A percentile compares a stretch with the other conserved stretches of the same genome.
Evolutionary conservation across 2,888 invertebrate species (phyloP).

Genomic region (Slavum lentiscoides): DNA sequence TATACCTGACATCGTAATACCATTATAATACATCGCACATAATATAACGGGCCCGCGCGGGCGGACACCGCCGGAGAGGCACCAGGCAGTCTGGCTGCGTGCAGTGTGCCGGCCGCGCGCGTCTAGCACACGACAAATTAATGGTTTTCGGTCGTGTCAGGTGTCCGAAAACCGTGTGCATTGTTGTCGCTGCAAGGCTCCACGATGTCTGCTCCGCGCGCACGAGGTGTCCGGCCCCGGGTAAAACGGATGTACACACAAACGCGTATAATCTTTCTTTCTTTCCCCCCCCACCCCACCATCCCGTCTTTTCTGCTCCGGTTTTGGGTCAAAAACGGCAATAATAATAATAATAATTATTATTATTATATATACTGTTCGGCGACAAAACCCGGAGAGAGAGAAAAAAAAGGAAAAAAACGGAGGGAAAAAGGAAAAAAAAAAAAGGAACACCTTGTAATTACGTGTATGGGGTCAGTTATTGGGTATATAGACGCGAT

Average conservation of each 20-base stretch:
- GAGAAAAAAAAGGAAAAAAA: constrained; percentile 7
- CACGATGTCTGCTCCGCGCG: constrained; percentile 18
- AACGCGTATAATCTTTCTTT: constrained; percentile 14
- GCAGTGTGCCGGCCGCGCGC: neutral
- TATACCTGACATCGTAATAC: constrained; percentile 32
- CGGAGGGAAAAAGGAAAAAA: constrained; percentile 5
- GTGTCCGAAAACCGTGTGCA: neutral
- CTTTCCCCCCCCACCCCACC: no score
- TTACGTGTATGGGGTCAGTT: constrained; percentile 28
- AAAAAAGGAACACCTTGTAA: constrained; percentile 27
- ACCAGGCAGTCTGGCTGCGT: constrained; percentile 36
- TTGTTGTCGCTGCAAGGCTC: constrained; percentile 38
- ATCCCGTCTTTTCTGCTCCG: neutral
- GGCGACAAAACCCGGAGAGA: neutral
- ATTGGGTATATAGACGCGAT: constrained; percentile 4
- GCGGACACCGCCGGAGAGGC: constrained; percentile 7
- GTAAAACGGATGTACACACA: constrained; percentile 20
- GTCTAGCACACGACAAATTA: constrained; percentile 31
- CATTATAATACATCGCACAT: neutral
- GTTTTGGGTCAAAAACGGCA: constrained; percentile 33
- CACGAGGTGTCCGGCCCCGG: neutral
- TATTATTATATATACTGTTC: neutral
- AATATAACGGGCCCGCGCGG: constrained; percentile 16
- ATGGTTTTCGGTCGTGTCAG: constrained; percentile 44
- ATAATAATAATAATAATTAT: constrained; percentile 39